phyloP scores from a whole-genome alignment of 2,113 vertebrate species.

The Recurvirostra avosetta region DNA sequence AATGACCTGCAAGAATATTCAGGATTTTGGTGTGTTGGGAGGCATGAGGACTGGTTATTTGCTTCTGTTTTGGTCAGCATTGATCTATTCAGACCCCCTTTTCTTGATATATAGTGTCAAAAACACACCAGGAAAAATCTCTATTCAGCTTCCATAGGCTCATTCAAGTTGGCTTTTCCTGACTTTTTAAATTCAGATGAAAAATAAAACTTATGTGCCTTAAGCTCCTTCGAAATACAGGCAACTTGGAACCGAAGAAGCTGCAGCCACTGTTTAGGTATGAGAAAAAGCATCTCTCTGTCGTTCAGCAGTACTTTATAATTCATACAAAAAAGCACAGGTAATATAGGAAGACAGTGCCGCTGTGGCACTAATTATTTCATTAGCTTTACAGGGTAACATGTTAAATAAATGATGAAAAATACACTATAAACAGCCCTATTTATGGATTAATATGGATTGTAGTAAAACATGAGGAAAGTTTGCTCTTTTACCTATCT shows the following conservation, averaged over 20 bases:
- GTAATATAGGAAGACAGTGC: not conserved
- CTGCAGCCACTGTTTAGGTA: not conserved
- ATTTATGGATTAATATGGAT: not conserved
- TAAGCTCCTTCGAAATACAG: not conserved
- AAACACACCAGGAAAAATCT: not conserved
- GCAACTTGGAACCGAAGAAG: not conserved
- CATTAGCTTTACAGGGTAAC: not conserved
- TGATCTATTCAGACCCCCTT: not conserved
- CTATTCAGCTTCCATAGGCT: not conserved
- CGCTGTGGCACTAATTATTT: not conserved
- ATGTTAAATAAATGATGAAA: not conserved
- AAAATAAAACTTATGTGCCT: not conserved
- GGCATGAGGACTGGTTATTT: not conserved
- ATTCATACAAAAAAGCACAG: not conserved
- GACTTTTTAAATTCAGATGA: not conserved
- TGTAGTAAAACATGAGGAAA: conserved; percentile 6
- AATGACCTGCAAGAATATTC: not conserved
- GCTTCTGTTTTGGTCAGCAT: not conserved
- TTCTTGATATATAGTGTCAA: not conserved
- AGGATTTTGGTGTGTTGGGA: not conserved
- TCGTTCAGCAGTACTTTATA: not conserved
- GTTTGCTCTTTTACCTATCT: conserved; percentile 16
- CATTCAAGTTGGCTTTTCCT: not conserved
- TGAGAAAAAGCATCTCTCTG: not conserved
- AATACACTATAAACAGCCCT: not conserved